Conservation (phyloP, 2,113 vertebrate species). For the Microtus ochrogaster region DNA sequence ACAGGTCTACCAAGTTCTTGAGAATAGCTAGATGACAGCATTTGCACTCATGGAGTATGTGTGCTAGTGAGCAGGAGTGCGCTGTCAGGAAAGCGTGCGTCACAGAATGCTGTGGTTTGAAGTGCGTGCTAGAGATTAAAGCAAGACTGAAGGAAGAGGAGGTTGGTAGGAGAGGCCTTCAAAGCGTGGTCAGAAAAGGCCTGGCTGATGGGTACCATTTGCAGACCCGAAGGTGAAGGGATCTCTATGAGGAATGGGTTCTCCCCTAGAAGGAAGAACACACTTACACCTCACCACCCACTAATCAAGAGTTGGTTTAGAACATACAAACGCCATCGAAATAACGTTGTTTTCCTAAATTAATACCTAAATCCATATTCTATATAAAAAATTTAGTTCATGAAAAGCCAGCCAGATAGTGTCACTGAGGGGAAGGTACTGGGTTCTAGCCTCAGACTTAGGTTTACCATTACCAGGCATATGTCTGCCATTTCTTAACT, state of each 20-base stretch:
- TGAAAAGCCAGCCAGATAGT: slow-evolving; percentile 24
- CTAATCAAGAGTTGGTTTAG: neutral
- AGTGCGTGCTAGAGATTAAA: neutral
- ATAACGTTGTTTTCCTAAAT: neutral
- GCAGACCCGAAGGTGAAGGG: neutral
- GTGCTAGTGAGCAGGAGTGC: neutral
- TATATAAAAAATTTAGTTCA: neutral
- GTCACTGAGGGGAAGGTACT: neutral
- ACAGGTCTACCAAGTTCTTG: neutral
- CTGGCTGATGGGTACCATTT: neutral
- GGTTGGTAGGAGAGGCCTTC: neutral
- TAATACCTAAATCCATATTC: slow-evolving; percentile 17
- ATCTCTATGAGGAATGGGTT: neutral
- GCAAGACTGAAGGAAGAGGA: neutral
- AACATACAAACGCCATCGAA: neutral
- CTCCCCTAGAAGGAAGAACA: neutral
- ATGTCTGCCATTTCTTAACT: neutral
- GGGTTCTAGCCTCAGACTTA: neutral
- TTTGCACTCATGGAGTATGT: neutral
- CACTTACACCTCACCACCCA: neutral
- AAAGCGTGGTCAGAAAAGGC: neutral
- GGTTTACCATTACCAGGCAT: neutral
- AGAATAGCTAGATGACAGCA: neutral
- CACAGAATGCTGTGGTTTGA: neutral
- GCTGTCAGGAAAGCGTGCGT: neutral